These are phyloP conservation scores for Quiscalus mexicanus DNA, from an alignment of 2,113 vertebrate species.

Conservation along the genomic window DNA sequence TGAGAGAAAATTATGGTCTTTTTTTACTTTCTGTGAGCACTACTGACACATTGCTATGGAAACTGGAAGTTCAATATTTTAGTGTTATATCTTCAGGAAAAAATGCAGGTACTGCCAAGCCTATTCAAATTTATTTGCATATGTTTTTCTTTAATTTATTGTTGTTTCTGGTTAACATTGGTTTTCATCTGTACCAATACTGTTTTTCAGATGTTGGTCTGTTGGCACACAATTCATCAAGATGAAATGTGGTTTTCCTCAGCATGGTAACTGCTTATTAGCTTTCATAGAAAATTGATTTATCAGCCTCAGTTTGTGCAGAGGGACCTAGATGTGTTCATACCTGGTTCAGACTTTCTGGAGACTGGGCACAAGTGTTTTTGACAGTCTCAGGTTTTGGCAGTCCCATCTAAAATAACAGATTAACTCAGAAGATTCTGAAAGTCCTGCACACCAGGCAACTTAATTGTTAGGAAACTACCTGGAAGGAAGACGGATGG, in stretches of 20 bases:
- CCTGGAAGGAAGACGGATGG: background rate
- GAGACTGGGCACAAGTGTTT: background rate
- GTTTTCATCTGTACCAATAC: background rate
- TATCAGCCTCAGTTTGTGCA: background rate
- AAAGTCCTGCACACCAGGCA: background rate
- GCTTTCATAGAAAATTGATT: background rate
- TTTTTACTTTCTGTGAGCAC: conserved; percentile 23
- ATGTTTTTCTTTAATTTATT: background rate
- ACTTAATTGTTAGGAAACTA: background rate
- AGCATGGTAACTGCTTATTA: background rate
- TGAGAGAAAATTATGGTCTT: background rate
- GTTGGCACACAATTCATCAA: background rate
- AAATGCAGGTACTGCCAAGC: background rate
- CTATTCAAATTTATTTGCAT: background rate
- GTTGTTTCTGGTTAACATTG: background rate
- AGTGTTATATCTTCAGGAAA: conserved; percentile 10
- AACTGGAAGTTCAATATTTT: conserved; percentile 38
- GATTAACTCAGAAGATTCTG: background rate
- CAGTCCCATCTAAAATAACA: background rate
- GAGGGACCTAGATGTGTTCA: rapidly evolving
- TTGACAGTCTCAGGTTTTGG: background rate
- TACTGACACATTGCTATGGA: conserved; percentile 43
- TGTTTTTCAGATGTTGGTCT: background rate
- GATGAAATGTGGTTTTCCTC: background rate
- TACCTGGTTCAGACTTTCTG: background rate